A percentile compares a stretch with the other conserved stretches of the same genome.
phyloP scores from a whole-genome alignment of 2,888 invertebrate species.

The Argyresthia albistria region DNA sequence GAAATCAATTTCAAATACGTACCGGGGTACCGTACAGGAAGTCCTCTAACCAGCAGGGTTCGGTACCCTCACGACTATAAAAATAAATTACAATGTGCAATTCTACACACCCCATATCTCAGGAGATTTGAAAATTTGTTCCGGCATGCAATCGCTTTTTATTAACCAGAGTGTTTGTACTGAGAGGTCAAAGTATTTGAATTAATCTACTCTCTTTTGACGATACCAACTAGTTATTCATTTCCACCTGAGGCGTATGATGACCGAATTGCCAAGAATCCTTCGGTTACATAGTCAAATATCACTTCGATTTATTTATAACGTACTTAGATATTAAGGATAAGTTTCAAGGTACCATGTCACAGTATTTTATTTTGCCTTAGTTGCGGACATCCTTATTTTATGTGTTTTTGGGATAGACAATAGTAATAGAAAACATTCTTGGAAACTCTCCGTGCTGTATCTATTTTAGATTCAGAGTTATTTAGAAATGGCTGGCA shows the following conservation, averaged over 20 bases:
- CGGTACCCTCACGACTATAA: conserved; percentile 44
- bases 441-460: no score
- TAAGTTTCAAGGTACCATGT: no score
- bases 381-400: no score
- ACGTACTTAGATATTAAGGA: no score
- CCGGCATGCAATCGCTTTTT: conserved; percentile 45
- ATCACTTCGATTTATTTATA: no score
- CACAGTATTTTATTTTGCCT: no score
- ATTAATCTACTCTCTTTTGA: no score
- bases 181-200: background rate
- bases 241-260: background rate
- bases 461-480: no score
- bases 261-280: background rate
- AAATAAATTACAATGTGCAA: conserved; percentile 69
- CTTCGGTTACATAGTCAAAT: no score
- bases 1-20: background rate
- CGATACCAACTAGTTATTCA: background rate
- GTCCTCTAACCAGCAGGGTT: conserved; percentile 11
- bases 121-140: conserved; percentile 52
- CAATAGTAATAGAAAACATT: no score
- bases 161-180: background rate
- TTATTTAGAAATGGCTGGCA: no score
- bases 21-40: background rate
- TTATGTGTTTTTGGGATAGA: no score
- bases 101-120: conserved; percentile 56